Conservation (phyloP, 2,888 invertebrate species). For the Dione vanillae region DNA sequence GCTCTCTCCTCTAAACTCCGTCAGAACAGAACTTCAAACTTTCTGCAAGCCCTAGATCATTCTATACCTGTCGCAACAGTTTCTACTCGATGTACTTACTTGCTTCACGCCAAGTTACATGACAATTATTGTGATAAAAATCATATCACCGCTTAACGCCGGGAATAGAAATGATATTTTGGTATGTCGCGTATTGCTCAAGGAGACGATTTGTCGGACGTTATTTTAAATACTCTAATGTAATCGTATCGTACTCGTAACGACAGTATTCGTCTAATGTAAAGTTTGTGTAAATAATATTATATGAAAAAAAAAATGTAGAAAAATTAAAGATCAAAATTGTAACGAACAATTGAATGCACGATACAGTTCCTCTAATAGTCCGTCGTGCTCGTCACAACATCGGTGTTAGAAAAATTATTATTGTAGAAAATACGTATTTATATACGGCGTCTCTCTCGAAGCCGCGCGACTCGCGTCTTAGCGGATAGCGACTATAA, state of each 20-base stretch:
- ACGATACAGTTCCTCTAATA: slow-evolving; percentile 83
- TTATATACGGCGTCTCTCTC: slow-evolving; percentile 65
- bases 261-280: slow-evolving; percentile 57
- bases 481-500: slow-evolving; percentile 58
- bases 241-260: slow-evolving; percentile 53
- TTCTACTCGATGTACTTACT: slow-evolving; percentile 27
- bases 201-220: slow-evolving; percentile 66
- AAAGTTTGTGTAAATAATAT: slow-evolving; percentile 65
- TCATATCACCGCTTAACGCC: slow-evolving; percentile 77
- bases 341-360: slow-evolving; percentile 75
- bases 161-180: slow-evolving; percentile 74
- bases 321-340: slow-evolving; percentile 70
- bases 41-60: slow-evolving; percentile 20
- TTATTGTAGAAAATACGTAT: slow-evolving; percentile 46
- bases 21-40: slow-evolving; percentile 40
- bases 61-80: slow-evolving; percentile 5
- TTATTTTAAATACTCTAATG: slow-evolving; percentile 63
- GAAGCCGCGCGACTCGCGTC: slow-evolving; percentile 63
- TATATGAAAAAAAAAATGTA: slow-evolving; percentile 58
- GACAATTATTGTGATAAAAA: slow-evolving; percentile 70
- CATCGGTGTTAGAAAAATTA: slow-evolving; percentile 59
- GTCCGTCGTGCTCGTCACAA: slow-evolving; percentile 78
- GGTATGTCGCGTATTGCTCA: slow-evolving; percentile 82
- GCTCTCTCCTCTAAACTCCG: slow-evolving; percentile 59
- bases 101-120: slow-evolving; percentile 50